Evolutionary conservation across 2,113 vertebrate genomes (phyloP).

Genomic region (Scophthalmus maximus): DNA sequence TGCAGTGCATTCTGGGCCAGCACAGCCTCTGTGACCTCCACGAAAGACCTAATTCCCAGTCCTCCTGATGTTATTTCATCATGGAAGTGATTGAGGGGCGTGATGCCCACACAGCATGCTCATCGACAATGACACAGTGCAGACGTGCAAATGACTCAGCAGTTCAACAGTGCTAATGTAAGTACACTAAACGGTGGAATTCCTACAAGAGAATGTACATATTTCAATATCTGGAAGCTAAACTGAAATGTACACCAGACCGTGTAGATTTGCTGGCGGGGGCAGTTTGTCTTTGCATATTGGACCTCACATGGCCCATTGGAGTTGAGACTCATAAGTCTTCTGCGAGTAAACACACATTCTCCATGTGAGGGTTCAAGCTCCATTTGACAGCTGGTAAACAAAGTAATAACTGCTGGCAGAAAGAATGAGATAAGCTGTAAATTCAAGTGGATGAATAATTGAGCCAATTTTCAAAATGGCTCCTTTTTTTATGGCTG

Average conservation of each 20-base stretch:
- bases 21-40: slow-evolving; percentile 49
- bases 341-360: slow-evolving; percentile 21
- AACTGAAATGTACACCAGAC: slow-evolving; percentile 20
- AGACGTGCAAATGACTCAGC: slow-evolving; percentile 15
- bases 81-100: slow-evolving; percentile 23
- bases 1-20: slow-evolving; percentile 47
- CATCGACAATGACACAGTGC: background rate
- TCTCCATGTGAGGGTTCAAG: slow-evolving; percentile 11
- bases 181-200: slow-evolving; percentile 15
- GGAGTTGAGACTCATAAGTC: slow-evolving; percentile 2
- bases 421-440: slow-evolving; percentile 19
- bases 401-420: slow-evolving; percentile 37
- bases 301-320: slow-evolving; percentile 10
- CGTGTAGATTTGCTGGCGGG: slow-evolving; percentile 11
- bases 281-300: slow-evolving; percentile 23
- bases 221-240: slow-evolving; percentile 28
- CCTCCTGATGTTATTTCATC: slow-evolving; percentile 23
- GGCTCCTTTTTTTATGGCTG: background rate
- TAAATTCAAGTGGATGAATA: slow-evolving; percentile 1
- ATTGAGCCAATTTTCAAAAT: background rate
- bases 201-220: background rate
- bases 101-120: slow-evolving; percentile 15
- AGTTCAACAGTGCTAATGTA: slow-evolving; percentile 15
- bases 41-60: slow-evolving; percentile 46
- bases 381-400: slow-evolving; percentile 55